Evolutionary conservation across 2,113 vertebrate genomes (phyloP).

Genomic region (Apaloderma vittatum): DNA sequence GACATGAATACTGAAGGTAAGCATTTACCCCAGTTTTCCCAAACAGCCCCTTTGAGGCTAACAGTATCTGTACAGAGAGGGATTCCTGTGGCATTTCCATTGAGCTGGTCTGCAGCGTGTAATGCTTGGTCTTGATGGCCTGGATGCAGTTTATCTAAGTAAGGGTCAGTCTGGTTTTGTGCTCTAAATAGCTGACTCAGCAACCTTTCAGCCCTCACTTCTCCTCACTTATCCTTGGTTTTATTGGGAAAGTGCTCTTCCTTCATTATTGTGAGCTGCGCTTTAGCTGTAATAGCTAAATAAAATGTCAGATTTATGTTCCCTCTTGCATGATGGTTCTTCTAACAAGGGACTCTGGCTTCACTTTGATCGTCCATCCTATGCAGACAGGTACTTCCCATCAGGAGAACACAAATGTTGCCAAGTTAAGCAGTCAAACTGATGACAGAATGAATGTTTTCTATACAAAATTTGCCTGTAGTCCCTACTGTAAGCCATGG

Average conservation of each 20-base stretch:
- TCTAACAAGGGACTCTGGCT: not conserved
- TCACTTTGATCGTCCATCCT: fast-evolving
- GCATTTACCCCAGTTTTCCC: not conserved
- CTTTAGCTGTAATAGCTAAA: not conserved
- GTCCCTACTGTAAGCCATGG: not conserved
- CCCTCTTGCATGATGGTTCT: not conserved
- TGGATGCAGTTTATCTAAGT: not conserved
- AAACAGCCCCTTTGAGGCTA: not conserved
- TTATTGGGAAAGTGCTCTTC: not conserved
- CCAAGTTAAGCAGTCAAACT: not conserved
- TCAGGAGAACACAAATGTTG: not conserved
- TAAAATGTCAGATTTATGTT: not conserved
- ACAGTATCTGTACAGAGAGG: not conserved
- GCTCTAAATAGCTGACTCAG: not conserved
- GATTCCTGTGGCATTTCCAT: not conserved
- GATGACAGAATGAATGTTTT: not conserved
- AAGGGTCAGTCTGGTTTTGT: not conserved
- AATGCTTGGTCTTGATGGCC: not conserved
- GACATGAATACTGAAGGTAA: not conserved
- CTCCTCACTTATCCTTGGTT: not conserved
- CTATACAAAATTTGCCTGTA: not conserved
- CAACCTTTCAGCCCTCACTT: not conserved
- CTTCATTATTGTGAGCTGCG: not conserved
- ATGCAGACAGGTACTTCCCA: not conserved
- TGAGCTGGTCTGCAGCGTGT: not conserved